Evolutionary conservation across 2,888 invertebrate genomes (phyloP), one percentile per base, ranked within the genome.

Genomic region (Troides helena): DNA sequence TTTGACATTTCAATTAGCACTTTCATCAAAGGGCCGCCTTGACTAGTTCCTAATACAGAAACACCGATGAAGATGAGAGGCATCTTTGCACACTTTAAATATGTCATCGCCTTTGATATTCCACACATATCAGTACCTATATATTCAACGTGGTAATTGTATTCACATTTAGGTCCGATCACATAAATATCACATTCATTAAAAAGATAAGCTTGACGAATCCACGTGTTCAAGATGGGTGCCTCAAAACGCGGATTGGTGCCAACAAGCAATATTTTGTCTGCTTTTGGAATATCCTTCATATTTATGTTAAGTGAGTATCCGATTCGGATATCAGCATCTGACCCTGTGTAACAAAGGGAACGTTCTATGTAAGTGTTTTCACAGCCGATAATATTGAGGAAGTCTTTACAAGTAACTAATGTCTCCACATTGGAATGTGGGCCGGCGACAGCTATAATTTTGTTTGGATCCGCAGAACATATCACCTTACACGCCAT

Each of bases 181-280:
- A 96, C 92, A 21, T 95, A 99, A 72, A 99, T 94, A 76, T 95
- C 94, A 74, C 97, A 94, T 84, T 99, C 99, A 81, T 98, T 98
- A 80, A 96, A 96, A 57, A 98, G 93, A 87, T 97, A 99, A 65
- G 96, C 95, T 88, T 99, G 99, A 67, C 99, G 95, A 74, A 99
- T 95, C 83, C 99, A 95, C 0, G 99, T 96, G 85, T 99, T 99
- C 65, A 99, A 93, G 65, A 99, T 92, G 0, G 99, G 99, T 17
- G 99, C 99, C 90, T 99, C 99, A 83, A 97, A 98, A 75, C 99
- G 94, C 2, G 99, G 98, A 93, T 99, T 99, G 2, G 99, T 99
- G 62, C 99, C 99, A 71, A 99, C 94, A 57, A 99, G 91, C 36
- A 99, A 85, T 71, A 99, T 95, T 73, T 96, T 94, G 89, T 99